Percentiles rank a stretch among this genome's conserved stretches.
These are phyloP conservation scores for Zalophus californianus DNA, from an alignment of 2,797 vertebrate genomes.

Conservation along the genomic window DNA sequence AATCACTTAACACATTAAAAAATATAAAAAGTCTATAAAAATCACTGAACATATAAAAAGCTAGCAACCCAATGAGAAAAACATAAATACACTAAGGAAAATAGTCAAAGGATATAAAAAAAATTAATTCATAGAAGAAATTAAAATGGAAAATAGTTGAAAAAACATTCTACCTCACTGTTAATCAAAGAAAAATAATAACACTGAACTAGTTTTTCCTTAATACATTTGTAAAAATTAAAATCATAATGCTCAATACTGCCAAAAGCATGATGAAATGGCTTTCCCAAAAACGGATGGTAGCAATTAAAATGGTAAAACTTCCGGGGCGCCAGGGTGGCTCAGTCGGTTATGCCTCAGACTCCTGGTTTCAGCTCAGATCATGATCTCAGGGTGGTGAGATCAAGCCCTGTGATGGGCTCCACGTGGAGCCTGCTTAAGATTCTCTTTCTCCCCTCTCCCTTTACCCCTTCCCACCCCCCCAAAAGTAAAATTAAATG, in stretches of 20 bases:
- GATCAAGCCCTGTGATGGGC: not conserved
- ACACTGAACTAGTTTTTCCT: not conserved
- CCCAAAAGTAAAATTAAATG: not conserved
- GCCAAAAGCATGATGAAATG: slow-evolving; percentile 7
- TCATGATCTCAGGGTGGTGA: not conserved
- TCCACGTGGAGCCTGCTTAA: not conserved
- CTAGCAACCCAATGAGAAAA: not conserved
- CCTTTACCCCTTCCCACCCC: not conserved
- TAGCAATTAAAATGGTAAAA: slow-evolving; percentile 37
- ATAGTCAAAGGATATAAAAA: slow-evolving; percentile 22
- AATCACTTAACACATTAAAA: slow-evolving; percentile 6
- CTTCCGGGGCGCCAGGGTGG: not conserved
- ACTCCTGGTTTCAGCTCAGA: not conserved
- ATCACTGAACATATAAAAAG: not conserved
- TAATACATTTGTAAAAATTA: not conserved
- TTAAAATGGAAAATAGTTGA: slow-evolving; percentile 18
- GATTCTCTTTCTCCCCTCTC: not conserved
- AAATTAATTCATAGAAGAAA: slow-evolving; percentile 35
- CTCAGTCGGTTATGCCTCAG: not conserved
- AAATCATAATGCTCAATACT: slow-evolving; percentile 15
- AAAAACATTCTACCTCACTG: not conserved
- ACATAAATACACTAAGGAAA: slow-evolving; percentile 25
- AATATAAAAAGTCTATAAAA: not conserved
- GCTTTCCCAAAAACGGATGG: not conserved
- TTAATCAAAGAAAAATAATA: slow-evolving; percentile 53